Percentiles rank a stretch among this genome's conserved stretches.
phyloP scores from a whole-genome alignment of 1,140 invertebrate species.

The Drosophila setifemur region DNA sequence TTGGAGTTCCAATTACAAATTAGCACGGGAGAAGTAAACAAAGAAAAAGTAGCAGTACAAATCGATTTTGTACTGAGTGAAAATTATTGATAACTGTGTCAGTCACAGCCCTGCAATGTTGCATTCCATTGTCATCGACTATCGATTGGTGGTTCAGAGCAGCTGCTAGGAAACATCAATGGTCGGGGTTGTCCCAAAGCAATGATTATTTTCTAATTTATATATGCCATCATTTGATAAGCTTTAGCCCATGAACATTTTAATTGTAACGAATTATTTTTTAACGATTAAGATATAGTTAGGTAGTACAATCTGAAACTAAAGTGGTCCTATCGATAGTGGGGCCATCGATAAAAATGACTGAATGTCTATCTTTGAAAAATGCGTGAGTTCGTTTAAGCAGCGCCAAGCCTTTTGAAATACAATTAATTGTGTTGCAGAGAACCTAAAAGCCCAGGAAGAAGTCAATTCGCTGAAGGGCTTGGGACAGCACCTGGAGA shows the following conservation, averaged over 20 bases:
- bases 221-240: too few species aligned
- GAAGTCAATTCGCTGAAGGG: slow-evolving; percentile 40
- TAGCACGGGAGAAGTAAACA: slow-evolving; percentile 41
- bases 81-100: slow-evolving; percentile 31
- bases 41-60: slow-evolving; percentile 41
- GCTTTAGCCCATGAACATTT: too few species aligned
- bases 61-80: slow-evolving; percentile 36
- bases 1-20: slow-evolving; percentile 3
- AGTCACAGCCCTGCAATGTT: slow-evolving; percentile 3
- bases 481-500: slow-evolving; percentile 43
- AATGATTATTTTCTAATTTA: too few species aligned
- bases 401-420: not conserved
- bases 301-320: too few species aligned
- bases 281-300: too few species aligned
- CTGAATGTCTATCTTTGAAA: not conserved
- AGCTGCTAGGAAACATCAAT: too few species aligned
- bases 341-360: not conserved
- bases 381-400: slow-evolving; percentile 20
- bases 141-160: not conserved
- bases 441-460: slow-evolving; percentile 41
- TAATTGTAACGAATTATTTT: too few species aligned
- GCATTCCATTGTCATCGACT: not conserved
- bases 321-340: not conserved
- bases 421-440: slow-evolving; percentile 9
- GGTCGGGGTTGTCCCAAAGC: too few species aligned